Evolutionary conservation across 2,888 invertebrate species (phyloP), one percentile per base, ranked within the genome.

Genomic region (Pyrrhosoma nymphula): DNA sequence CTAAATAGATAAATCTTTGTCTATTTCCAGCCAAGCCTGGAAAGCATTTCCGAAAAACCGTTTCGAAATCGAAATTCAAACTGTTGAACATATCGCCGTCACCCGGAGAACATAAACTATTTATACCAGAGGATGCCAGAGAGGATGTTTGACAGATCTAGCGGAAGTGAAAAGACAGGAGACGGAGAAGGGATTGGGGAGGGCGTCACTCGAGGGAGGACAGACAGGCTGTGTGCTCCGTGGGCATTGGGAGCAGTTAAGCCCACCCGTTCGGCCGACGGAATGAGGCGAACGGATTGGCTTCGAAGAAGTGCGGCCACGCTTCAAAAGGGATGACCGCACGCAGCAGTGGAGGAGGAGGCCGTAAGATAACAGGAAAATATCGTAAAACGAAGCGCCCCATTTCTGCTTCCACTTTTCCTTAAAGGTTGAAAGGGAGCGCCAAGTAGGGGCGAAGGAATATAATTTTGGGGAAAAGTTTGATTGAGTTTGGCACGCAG

Each of bases 381-480:
- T 93, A 55, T 82, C 82, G 82, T 82, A 93, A 75, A 93, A 63
- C n/a, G 75, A 39, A n/a, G 20, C 47, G 63, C 47, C 47, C 47
- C 47, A 39, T 93, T 69, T 39, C 69, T 60, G 55, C n/a, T 91
- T 35, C 56, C 39, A 14, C 26, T 93, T n/a, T 26, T 63, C 39
- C 55, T 30, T 10, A 35, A 39, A 60, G 47, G n/a, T 39, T 63
- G 39, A 30, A 14, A 47, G 47, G 56, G 8, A 56, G 82, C 35
- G 82, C 4, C 10, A 55, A 88, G 60, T 20, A 26, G 6, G 55
- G 89, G 88, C 10, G 75, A 75, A 47, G 75, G 69, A 93, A 75
- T 63, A 75, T 93, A 93, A 93, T 93, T 93, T 47, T 55, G 39
- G 69, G 93, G 14, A 75, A 91, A 93, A 75, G 69, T 93, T 93